A percentile compares a stretch with the other conserved stretches of the same genome.
Evolutionary conservation across 2,113 vertebrate species (phyloP).

Genomic region (Phylloscopus whistleri): DNA sequence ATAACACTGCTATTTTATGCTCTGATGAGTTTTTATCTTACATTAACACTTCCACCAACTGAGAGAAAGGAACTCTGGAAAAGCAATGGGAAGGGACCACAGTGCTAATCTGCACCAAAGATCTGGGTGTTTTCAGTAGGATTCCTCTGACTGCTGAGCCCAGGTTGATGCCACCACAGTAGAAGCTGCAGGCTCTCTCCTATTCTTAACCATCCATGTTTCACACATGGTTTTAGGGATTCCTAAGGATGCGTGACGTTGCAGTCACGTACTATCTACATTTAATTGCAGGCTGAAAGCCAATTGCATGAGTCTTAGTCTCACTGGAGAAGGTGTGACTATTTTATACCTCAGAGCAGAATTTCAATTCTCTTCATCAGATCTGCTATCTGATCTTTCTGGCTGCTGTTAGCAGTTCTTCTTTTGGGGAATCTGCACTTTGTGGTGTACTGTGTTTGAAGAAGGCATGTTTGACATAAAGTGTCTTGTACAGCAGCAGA

Average conservation of each 20-base stretch:
- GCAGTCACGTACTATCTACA: background rate
- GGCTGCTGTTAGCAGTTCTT: background rate
- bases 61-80: background rate
- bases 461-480: background rate
- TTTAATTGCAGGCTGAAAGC: background rate
- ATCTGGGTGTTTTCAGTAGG: background rate
- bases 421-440: background rate
- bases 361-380: background rate
- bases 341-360: background rate
- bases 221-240: background rate
- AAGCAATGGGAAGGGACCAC: background rate
- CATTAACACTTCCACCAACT: background rate
- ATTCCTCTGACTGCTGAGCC: background rate
- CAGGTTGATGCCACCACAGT: background rate
- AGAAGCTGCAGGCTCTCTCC: background rate
- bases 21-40: background rate
- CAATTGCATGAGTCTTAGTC: background rate
- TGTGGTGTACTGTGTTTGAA: background rate
- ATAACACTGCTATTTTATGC: background rate
- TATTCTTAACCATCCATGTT: background rate
- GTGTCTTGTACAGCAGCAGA: background rate
- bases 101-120: background rate
- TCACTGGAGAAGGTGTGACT: background rate
- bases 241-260: background rate
- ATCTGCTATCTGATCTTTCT: background rate